These are phyloP conservation scores for Actinernus sp. DNA, from an alignment of 92 coral and sea anemone genomes.

Conservation along the genomic window DNA sequence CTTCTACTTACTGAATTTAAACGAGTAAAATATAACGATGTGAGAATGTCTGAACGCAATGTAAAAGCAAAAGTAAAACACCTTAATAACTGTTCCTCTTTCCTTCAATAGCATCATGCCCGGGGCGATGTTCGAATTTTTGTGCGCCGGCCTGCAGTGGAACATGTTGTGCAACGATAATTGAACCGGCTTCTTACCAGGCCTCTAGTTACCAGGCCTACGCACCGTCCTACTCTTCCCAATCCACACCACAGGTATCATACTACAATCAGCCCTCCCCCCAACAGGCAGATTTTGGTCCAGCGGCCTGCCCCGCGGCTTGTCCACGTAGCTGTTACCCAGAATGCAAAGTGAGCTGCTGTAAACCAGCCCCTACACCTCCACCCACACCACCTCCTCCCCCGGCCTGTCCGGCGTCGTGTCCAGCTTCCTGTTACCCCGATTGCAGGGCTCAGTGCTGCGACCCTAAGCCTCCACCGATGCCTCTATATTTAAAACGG, in stretches of 20 bases:
- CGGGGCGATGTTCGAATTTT: too few species aligned
- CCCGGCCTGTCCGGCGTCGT: conserved; percentile 76
- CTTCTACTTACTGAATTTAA: too few species aligned
- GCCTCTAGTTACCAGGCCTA: not conserved
- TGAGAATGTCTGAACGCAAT: too few species aligned
- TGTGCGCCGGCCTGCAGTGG: too few species aligned
- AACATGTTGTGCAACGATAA: too few species aligned
- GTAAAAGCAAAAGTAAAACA: too few species aligned
- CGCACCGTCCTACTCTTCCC: not conserved
- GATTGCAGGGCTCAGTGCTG: conserved; percentile 66
- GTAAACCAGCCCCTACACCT: conserved; percentile 29
- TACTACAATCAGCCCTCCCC: conserved; percentile 10
- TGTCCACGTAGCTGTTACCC: conserved; percentile 53
- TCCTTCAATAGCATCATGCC: too few species aligned
- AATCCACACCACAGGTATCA: not conserved
- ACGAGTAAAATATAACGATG: too few species aligned
- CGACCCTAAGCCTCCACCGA: conserved; percentile 85
- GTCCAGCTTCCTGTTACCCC: conserved; percentile 77
- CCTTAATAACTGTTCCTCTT: too few species aligned
- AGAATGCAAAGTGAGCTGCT: conserved; percentile 20
- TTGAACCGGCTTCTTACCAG: too few species aligned
- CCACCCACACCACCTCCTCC: conserved; percentile 61
- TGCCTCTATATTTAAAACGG: conserved; percentile 67
- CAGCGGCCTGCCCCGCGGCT: conserved; percentile 43
- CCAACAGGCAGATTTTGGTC: too few species aligned